Evolutionary conservation across 2,888 invertebrate genomes (phyloP).

Genomic region (Ormyrus thymus): DNA sequence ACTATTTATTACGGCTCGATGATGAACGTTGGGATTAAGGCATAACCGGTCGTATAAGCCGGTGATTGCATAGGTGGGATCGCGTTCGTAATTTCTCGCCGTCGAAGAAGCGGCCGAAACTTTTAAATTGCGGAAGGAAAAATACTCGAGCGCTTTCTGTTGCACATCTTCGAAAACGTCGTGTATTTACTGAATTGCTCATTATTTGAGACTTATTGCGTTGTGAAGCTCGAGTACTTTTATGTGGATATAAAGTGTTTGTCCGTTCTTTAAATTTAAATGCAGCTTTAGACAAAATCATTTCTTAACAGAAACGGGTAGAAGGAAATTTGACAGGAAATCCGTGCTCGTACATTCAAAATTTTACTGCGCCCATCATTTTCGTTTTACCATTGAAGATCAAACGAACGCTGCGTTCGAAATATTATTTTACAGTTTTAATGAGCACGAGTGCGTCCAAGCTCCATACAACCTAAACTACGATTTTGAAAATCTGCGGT

Average conservation of each 20-base stretch:
- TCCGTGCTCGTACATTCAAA: too few species aligned
- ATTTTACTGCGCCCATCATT: too few species aligned
- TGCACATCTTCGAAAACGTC: too few species aligned
- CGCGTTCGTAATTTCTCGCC: slow-evolving; percentile 15
- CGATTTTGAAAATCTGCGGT: slow-evolving; percentile 18
- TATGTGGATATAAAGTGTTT: too few species aligned
- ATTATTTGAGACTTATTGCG: too few species aligned
- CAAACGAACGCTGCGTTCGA: too few species aligned
- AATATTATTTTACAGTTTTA: too few species aligned
- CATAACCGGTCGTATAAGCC: slow-evolving; percentile 6
- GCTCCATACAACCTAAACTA: background rate
- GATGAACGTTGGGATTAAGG: slow-evolving; percentile 28
- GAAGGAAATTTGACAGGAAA: background rate
- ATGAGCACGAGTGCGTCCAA: too few species aligned
- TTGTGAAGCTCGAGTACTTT: too few species aligned
- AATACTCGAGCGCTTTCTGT: background rate
- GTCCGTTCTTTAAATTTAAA: background rate
- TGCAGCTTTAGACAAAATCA: background rate
- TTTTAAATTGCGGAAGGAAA: slow-evolving; percentile 12
- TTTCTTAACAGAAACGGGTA: background rate
- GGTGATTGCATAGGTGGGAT: slow-evolving; percentile 15
- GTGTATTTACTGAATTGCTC: too few species aligned
- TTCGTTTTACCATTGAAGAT: too few species aligned
- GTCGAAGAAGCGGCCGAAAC: slow-evolving; percentile 12
- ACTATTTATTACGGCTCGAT: slow-evolving; percentile 24